phyloP scores from a whole-genome alignment of 2,113 vertebrate genomes.

The Anolis carolinensis region DNA sequence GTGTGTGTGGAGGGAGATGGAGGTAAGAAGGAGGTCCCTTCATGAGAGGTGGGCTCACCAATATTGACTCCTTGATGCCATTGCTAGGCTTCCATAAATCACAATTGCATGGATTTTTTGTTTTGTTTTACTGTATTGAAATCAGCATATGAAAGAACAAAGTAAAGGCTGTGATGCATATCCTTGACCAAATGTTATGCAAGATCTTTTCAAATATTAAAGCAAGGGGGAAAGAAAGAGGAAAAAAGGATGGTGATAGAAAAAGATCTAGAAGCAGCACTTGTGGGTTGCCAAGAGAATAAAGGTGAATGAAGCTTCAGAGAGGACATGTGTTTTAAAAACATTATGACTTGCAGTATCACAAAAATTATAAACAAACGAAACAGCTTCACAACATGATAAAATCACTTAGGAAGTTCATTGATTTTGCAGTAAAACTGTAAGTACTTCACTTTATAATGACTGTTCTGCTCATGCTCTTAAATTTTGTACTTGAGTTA shows the following conservation, averaged over 20 bases:
- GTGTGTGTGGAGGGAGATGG: too few relatives aligned
- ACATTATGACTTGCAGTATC: constrained; percentile 56
- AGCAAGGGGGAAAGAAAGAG: not conserved
- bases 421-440: constrained; percentile 86
- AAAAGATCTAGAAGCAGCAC: not conserved
- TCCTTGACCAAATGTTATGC: constrained; percentile 6
- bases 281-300: constrained; percentile 28
- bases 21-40: too few relatives aligned
- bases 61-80: not conserved
- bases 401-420: constrained; percentile 86
- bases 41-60: not conserved
- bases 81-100: not conserved
- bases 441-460: constrained; percentile 83
- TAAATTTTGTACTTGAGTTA: constrained; percentile 79
- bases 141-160: not conserved
- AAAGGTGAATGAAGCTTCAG: constrained; percentile 61
- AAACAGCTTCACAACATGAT: constrained; percentile 81
- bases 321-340: constrained; percentile 66
- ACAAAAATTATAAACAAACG: constrained; percentile 72
- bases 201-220: constrained; percentile 38
- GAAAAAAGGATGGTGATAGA: constrained; percentile 9
- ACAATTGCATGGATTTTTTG: constrained; percentile 10
- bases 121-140: constrained; percentile 16
- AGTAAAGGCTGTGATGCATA: constrained; percentile 26
- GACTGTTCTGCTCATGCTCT: constrained; percentile 80